Conservation (phyloP, 2,888 invertebrate species). For the Pegoplata infirma region DNA sequence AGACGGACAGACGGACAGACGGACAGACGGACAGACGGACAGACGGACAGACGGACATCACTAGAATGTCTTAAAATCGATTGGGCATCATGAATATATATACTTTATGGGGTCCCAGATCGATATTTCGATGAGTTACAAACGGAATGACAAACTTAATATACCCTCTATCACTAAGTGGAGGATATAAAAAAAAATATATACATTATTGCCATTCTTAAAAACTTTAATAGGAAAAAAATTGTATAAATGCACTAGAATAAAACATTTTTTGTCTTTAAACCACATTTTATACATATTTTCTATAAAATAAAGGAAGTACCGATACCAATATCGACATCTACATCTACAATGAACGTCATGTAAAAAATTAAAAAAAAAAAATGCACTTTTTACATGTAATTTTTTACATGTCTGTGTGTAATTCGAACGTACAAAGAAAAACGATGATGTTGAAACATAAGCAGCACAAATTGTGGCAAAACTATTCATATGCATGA, state of each 20-base stretch:
- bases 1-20: too few species aligned
- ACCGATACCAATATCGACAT: conserved; percentile 2
- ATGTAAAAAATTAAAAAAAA: conserved; percentile 4
- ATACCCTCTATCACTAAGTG: too few species aligned
- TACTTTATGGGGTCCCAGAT: too few species aligned
- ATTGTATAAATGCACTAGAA: conserved; percentile 33
- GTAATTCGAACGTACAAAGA: background rate
- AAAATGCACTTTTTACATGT: conserved; percentile 30
- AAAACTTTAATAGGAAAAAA: conserved; percentile 32
- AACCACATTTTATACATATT: background rate
- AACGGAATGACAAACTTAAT: too few species aligned
- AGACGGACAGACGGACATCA: too few species aligned
- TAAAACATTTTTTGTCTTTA: conserved; percentile 6
- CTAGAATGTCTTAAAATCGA: too few species aligned
- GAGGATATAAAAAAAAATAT: background rate
- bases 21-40: too few species aligned
- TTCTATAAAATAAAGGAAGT: background rate
- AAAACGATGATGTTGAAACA: conserved; percentile 6
- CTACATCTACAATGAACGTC: conserved; percentile 26
- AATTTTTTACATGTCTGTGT: background rate
- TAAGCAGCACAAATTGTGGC: conserved; percentile 10
- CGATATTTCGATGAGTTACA: too few species aligned
- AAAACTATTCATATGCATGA: background rate
- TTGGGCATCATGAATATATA: too few species aligned
- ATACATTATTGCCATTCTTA: conserved; percentile 25